phyloP scores from a whole-genome alignment of 1,140 invertebrate species.

The Pogonomyrmex californicus region DNA sequence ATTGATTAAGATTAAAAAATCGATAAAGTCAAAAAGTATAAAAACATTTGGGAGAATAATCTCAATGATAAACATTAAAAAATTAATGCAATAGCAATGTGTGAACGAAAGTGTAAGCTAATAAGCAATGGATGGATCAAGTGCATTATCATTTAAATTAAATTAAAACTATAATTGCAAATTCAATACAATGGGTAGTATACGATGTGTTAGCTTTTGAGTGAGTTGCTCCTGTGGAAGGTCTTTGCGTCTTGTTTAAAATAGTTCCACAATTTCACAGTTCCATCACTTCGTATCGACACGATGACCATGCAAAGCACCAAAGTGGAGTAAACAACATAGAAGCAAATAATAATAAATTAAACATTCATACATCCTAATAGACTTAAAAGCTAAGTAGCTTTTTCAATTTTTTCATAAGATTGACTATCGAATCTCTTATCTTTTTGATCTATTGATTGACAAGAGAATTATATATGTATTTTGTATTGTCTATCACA shows the following conservation, averaged over 20 bases:
- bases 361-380: conserved; percentile 66
- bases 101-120: conserved; percentile 48
- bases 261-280: conserved; percentile 85
- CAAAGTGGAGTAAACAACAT: conserved; percentile 85
- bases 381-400: neutral
- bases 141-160: conserved; percentile 77
- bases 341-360: conserved; percentile 82
- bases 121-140: conserved; percentile 44
- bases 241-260: conserved; percentile 82
- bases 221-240: conserved; percentile 85
- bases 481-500: neutral
- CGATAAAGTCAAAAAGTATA: conserved; percentile 44
- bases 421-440: conserved; percentile 30
- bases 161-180: conserved; percentile 72
- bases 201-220: conserved; percentile 82
- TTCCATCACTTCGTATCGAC: conserved; percentile 83
- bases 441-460: conserved; percentile 3
- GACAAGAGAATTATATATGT: neutral
- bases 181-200: conserved; percentile 76
- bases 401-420: conserved; percentile 27
- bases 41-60: conserved; percentile 29
- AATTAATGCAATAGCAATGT: conserved; percentile 30
- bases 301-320: conserved; percentile 86
- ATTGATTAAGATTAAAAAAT: conserved; percentile 22
- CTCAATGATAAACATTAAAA: conserved; percentile 44